These are phyloP conservation scores for Heliconius ethilla DNA, from an alignment of 2,888 invertebrate species.

Conservation along the genomic window DNA sequence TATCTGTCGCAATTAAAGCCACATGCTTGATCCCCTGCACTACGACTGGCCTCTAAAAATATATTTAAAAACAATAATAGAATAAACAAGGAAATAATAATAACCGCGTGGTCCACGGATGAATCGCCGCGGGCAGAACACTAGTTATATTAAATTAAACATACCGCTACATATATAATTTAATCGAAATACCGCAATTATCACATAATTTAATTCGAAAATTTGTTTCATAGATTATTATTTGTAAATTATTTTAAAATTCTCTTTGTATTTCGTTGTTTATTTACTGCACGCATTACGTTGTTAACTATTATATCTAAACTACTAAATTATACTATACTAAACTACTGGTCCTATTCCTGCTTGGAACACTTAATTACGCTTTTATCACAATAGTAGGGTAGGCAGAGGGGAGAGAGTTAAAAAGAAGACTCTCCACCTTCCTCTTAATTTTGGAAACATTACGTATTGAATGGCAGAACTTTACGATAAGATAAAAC, in stretches of 20 bases:
- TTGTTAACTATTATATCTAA: too few species aligned
- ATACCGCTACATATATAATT: background rate
- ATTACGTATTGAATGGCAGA: too few species aligned
- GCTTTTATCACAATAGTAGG: background rate
- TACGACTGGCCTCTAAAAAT: background rate
- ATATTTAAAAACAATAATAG: background rate
- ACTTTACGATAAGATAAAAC: too few species aligned
- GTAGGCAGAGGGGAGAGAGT: background rate
- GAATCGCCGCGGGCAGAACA: background rate
- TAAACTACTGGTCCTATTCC: background rate
- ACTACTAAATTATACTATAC: too few species aligned
- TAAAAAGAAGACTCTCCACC: too few species aligned
- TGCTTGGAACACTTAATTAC: background rate
- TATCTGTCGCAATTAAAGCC: background rate
- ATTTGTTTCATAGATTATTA: constrained; percentile 5
- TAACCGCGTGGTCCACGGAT: background rate
- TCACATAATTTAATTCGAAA: background rate
- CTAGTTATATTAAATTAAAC: background rate
- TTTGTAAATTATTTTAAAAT: constrained; percentile 2
- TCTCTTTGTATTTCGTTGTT: background rate
- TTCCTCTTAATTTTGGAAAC: too few species aligned
- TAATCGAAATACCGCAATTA: background rate
- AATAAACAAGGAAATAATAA: too few species aligned
- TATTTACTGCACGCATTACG: background rate
- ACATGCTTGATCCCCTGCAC: too few species aligned